Percentiles rank a stretch among this genome's conserved stretches.
Evolutionary conservation across 2,113 vertebrate species (phyloP).

Genomic region (Ceyx melanurus): DNA sequence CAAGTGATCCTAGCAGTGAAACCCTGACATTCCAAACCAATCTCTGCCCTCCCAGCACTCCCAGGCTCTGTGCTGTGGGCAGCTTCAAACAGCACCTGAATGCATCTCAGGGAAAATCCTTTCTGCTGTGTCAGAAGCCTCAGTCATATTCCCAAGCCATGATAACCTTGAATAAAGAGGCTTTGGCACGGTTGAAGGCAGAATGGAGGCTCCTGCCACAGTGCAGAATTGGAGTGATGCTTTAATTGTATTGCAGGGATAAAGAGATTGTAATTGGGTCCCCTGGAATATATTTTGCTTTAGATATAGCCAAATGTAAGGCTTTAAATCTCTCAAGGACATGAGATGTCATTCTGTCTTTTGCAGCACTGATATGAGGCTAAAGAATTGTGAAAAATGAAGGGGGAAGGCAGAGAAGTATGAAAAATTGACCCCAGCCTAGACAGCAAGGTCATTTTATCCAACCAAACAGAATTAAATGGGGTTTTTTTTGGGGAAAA

Average conservation of each 20-base stretch:
- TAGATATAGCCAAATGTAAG: background rate
- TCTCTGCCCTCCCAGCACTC: background rate
- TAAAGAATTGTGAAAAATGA: constrained; percentile 10
- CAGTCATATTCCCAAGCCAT: constrained; percentile 33
- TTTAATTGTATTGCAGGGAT: constrained; percentile 49
- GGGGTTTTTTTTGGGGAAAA: background rate
- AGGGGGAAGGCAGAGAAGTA: background rate
- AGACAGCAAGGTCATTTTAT: background rate
- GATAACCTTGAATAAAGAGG: constrained; percentile 58
- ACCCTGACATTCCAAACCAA: background rate
- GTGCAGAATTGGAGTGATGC: background rate
- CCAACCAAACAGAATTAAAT: background rate
- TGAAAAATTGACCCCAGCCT: background rate
- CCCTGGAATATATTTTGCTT: constrained; percentile 15
- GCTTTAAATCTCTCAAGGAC: constrained; percentile 37
- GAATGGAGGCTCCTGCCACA: constrained; percentile 40
- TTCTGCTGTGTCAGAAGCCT: constrained; percentile 21
- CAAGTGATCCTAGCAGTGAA: constrained; percentile 32
- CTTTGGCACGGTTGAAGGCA: constrained; percentile 49
- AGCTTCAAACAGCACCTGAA: background rate
- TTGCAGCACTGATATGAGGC: background rate
- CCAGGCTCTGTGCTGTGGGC: background rate
- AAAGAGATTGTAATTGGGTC: constrained; percentile 32
- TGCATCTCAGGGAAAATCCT: background rate
- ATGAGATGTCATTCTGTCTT: background rate